Conservation (phyloP, 2,797 vertebrate genomes). For the Triplophysa yarkandensis region DNA sequence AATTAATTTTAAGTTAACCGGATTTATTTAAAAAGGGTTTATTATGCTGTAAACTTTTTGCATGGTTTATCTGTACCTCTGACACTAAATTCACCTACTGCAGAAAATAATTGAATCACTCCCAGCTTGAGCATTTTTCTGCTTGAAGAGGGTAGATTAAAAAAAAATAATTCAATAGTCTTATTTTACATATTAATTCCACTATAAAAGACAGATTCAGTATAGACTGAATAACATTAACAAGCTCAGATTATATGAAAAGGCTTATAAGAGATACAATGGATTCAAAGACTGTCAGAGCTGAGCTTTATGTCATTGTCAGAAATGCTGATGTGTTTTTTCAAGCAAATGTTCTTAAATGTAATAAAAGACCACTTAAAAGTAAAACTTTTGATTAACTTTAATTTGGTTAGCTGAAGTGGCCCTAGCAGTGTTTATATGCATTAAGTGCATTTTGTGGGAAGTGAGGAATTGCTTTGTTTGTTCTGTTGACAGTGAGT, state of each 20-base stretch:
- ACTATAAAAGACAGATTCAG: constrained; percentile 62
- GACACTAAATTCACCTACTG: neutral
- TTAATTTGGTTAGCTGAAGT: constrained; percentile 18
- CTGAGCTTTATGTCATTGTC: neutral
- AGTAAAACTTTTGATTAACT: neutral
- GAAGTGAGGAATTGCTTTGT: neutral
- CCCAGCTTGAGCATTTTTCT: neutral
- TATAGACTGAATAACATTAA: constrained; percentile 57
- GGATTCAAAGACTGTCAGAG: neutral
- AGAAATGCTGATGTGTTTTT: neutral
- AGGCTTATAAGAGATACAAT: constrained; percentile 8
- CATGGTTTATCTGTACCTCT: neutral
- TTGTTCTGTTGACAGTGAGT: neutral
- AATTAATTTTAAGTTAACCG: neutral
- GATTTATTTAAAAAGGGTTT: neutral
- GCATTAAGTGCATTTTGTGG: constrained; percentile 16
- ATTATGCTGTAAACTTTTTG: neutral
- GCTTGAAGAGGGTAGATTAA: constrained; percentile 30
- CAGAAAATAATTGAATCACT: neutral
- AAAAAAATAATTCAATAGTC: constrained; percentile 56
- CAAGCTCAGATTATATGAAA: constrained; percentile 12
- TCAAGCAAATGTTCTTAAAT: neutral
- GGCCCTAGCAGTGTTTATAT: constrained; percentile 3
- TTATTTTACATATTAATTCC: constrained; percentile 60
- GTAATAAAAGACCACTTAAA: constrained; percentile 8